phyloP scores from a whole-genome alignment of 2,797 vertebrate genomes.

The Bradypus variegatus region DNA sequence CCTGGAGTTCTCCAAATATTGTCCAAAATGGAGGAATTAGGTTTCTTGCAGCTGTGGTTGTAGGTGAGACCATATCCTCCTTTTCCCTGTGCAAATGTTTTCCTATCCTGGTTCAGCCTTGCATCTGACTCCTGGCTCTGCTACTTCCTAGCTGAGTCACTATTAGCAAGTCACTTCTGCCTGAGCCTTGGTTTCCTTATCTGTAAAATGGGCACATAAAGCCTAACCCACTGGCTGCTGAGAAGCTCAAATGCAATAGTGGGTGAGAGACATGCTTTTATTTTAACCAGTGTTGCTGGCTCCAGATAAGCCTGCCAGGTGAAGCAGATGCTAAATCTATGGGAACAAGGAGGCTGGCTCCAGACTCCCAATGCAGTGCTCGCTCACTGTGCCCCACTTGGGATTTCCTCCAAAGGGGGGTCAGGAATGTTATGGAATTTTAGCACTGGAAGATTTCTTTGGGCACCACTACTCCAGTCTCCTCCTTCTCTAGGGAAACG shows the following conservation, averaged over 20 bases:
- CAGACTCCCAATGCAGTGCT: not conserved
- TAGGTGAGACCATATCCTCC: rapidly evolving
- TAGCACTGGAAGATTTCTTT: not conserved
- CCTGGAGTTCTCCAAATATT: not conserved
- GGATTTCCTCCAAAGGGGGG: not conserved
- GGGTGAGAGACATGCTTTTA: not conserved
- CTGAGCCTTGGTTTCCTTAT: not conserved
- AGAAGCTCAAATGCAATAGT: not conserved
- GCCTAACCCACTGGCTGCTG: not conserved
- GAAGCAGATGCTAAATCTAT: rapidly evolving
- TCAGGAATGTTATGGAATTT: no score
- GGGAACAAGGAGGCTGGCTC: rapidly evolving
- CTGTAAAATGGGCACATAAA: not conserved
- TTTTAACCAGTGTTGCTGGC: not conserved
- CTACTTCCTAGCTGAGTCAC: not conserved
- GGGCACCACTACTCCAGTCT: not conserved
- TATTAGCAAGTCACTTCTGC: not conserved
- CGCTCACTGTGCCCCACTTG: rapidly evolving
- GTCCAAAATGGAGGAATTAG: not conserved
- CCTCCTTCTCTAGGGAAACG: not conserved
- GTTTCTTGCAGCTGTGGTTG: not conserved
- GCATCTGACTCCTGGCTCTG: not conserved
- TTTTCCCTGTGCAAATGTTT: not conserved
- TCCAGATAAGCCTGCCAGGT: rapidly evolving
- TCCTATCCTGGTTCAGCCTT: rapidly evolving